Conservation (phyloP, 2,888 invertebrate species). For the Trisateles emortualis region DNA sequence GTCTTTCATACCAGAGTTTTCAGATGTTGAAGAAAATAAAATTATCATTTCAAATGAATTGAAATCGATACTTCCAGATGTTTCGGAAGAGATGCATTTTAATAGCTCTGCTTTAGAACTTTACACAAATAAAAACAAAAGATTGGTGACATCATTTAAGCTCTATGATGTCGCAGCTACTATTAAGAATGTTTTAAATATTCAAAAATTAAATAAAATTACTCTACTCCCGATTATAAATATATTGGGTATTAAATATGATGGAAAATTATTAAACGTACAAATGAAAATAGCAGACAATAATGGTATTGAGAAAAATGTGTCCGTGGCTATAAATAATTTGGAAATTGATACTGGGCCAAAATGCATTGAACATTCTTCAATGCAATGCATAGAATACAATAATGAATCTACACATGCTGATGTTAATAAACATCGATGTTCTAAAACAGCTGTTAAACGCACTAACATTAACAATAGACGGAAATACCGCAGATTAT, state of each 20-base stretch:
- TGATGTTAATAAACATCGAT: conserved; percentile 6
- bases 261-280: conserved; percentile 20
- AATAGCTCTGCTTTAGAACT: conserved; percentile 49
- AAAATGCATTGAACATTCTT: not conserved
- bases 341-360: conserved; percentile 17
- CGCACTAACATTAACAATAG: conserved; percentile 30
- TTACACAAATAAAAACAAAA: conserved; percentile 37
- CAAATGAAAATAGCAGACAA: conserved; percentile 13
- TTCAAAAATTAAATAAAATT: conserved; percentile 9
- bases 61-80: not conserved
- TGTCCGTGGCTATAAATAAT: conserved; percentile 18
- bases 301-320: conserved; percentile 10
- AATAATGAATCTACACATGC: conserved; percentile 4
- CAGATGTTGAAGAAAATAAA: not conserved
- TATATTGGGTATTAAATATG: conserved; percentile 21
- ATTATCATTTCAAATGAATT: not conserved
- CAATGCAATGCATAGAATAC: conserved; percentile 27
- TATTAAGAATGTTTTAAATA: conserved; percentile 27
- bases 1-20: not conserved
- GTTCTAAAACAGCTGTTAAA: conserved; percentile 8
- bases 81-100: conserved; percentile 7
- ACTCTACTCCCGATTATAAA: conserved; percentile 18
- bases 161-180: conserved; percentile 24
- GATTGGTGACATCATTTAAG: conserved; percentile 16
- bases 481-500: conserved; percentile 60